phyloP scores from a whole-genome alignment of 2,113 vertebrate species.

The Falcunculus frontatus region DNA sequence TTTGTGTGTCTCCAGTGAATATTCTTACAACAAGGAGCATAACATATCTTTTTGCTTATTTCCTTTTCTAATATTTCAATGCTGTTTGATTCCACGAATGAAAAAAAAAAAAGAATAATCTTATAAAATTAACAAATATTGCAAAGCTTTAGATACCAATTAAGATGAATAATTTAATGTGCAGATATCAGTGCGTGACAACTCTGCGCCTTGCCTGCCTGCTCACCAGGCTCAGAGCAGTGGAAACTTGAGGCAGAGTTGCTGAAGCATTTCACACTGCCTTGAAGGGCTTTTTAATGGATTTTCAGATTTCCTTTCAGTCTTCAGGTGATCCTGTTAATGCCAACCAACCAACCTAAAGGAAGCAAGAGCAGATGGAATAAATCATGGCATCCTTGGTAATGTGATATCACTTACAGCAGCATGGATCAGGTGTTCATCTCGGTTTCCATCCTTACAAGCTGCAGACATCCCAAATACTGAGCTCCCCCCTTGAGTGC shows the following conservation, averaged over 20 bases:
- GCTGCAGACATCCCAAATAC: not conserved
- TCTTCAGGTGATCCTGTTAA: not conserved
- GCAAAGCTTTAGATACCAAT: slow-evolving; percentile 2
- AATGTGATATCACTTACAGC: accelerated
- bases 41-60: not conserved
- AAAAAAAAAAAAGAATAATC: not conserved
- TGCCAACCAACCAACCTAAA: not conserved
- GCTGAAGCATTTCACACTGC: not conserved
- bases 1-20: slow-evolving; percentile 50
- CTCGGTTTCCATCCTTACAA: accelerated
- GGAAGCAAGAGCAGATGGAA: not conserved
- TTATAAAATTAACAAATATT: slow-evolving; percentile 11
- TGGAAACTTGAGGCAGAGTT: not conserved
- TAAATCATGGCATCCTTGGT: not conserved
- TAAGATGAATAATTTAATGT: slow-evolving; percentile 26
- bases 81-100: not conserved
- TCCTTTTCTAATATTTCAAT: slow-evolving; percentile 10
- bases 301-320: slow-evolving; percentile 18
- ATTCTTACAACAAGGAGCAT: slow-evolving; percentile 14
- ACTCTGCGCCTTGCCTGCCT: not conserved
- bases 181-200: not conserved
- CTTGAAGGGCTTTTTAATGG: slow-evolving; percentile 5
- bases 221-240: not conserved
- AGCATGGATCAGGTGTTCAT: accelerated
- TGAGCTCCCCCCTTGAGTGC: accelerated